Evolutionary conservation across 1,140 invertebrate genomes (phyloP), one percentile per base, ranked within the genome.

Genomic region (Lethrus apterus): DNA sequence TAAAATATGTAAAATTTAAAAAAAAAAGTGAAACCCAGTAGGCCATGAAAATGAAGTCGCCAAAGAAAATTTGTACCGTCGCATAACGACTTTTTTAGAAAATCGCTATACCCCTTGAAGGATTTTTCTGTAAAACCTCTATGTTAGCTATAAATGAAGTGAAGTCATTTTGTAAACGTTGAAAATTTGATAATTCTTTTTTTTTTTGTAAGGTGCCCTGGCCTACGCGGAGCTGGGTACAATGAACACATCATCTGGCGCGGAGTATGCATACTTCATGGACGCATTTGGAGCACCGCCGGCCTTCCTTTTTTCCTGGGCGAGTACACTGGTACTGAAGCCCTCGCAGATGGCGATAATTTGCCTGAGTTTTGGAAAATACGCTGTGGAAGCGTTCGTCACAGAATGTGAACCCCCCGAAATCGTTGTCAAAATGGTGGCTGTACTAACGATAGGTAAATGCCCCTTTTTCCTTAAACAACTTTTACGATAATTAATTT

Each of bases 321-420:
- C 89, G 55, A 66, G 65, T 49, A 88, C 90, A 24, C 74, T 95
- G 57, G 84, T 95, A 40, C 74, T 95, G 44, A 94, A 94, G 70
- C 89, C 90, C 40, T 89, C 89, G 24, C 90, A 93, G 68, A 85
- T 92, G 81, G 89, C 89, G 45, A 93, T 96, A 59, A 93, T 95
- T 59, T 89, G 86, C 60, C 70, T 95, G 51, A 93, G 91, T 52
- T 96, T 95, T 71, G 89, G 90, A 19, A 85, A 94, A 65, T 96
- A 97, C 66, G 83, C 89, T 18, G 85, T 91, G n/a, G 86, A 91
- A 58, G 88, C 91, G 8, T 93, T 95, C 64, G 83, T 89, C 44
- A 75, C 78, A 11, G 84, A 89, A 62, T 93, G 86, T 61, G 80
- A 86, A 62, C 84, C 85, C 33, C 85, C 86, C 1, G 68, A 75